phyloP scores from a whole-genome alignment of 2,888 invertebrate species.

The Pemphredon lugubris region DNA sequence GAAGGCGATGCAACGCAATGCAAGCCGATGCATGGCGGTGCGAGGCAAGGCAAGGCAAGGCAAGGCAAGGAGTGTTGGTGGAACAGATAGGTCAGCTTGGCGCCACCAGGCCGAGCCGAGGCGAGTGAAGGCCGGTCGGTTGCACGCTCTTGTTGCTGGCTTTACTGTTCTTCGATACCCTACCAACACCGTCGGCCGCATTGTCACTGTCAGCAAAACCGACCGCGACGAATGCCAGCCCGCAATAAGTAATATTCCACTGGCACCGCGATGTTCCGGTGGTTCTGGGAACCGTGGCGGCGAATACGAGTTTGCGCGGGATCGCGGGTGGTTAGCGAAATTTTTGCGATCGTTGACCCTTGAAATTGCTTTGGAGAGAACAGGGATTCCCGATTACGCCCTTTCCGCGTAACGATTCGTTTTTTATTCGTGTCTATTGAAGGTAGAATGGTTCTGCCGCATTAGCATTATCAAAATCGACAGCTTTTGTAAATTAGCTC shows the following conservation, averaged over 20 bases:
- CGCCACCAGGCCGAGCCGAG: slow-evolving; percentile 69
- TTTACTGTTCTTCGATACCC: slow-evolving; percentile 57
- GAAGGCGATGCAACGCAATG: neutral
- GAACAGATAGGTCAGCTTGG: slow-evolving; percentile 74
- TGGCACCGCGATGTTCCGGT: neutral
- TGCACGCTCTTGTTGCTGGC: slow-evolving; percentile 56
- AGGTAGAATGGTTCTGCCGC: no score
- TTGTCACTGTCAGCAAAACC: slow-evolving; percentile 39
- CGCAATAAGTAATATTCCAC: slow-evolving; percentile 11
- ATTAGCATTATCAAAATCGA: no score
- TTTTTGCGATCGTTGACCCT: no score
- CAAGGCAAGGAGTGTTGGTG: slow-evolving; percentile 54
- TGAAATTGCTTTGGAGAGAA: no score
- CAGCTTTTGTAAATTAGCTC: no score
- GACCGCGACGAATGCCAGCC: slow-evolving; percentile 5
- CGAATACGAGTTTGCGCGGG: no score
- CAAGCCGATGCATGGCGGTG: slow-evolving; percentile 31
- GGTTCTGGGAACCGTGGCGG: neutral
- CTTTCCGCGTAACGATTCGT: no score
- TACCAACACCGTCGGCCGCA: slow-evolving; percentile 17
- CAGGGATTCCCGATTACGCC: no score
- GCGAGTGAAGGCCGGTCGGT: slow-evolving; percentile 69
- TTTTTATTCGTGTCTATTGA: no score
- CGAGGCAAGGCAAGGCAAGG: slow-evolving; percentile 5
- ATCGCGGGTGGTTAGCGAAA: no score